These are phyloP conservation scores for Pseudochirops corinnae DNA, from an alignment of 2,797 vertebrate genomes.

Conservation along the genomic window DNA sequence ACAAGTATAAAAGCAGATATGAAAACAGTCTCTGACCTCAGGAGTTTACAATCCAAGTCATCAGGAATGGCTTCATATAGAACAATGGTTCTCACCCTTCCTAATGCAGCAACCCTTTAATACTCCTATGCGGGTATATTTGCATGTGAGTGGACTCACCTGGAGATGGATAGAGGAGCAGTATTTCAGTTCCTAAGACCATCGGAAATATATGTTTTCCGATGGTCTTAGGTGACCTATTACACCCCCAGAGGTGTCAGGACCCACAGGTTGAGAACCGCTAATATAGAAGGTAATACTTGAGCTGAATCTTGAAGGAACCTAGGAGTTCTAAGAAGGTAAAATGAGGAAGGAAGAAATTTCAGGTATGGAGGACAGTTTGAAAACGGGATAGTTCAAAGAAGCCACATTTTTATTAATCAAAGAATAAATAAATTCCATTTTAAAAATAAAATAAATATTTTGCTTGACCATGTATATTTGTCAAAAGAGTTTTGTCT, in stretches of 20 bases:
- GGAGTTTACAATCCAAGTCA: background rate
- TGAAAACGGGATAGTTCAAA: background rate
- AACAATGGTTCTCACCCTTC: background rate
- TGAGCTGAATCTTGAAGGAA: background rate
- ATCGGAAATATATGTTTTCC: too few relatives aligned
- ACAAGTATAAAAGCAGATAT: background rate
- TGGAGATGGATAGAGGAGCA: too few relatives aligned
- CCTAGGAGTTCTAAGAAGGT: background rate
- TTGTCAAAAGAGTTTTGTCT: background rate
- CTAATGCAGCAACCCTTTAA: too few relatives aligned
- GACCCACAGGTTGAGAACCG: too few relatives aligned
- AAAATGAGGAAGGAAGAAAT: background rate
- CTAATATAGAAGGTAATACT: background rate
- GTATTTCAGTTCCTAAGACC: too few relatives aligned
- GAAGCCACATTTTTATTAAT: background rate
- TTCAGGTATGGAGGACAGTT: background rate
- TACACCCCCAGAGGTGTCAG: too few relatives aligned
- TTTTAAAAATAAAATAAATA: background rate
- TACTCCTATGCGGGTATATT: too few relatives aligned
- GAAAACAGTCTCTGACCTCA: background rate
- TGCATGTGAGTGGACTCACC: too few relatives aligned
- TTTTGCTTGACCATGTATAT: background rate
- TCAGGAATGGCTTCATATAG: background rate
- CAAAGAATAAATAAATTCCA: background rate
- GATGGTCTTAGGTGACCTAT: too few relatives aligned